Base-by-base conservation (phyloP, 2,797 vertebrate species). In the Melopsittacus undulatus region DNA sequence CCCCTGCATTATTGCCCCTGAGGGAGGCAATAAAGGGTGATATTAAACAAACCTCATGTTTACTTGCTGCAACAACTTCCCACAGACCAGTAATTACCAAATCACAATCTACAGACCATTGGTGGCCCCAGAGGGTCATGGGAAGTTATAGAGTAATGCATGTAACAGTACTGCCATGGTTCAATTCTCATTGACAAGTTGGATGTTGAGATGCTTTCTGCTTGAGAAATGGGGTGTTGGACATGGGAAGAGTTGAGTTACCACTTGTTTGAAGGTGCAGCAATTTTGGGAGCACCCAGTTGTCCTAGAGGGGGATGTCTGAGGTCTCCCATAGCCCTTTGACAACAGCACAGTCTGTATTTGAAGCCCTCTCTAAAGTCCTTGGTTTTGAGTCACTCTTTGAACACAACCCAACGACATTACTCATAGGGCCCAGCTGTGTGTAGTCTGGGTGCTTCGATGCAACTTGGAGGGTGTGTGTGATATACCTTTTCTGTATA, bases 341-440 rank as follows among this genome's bases (percentile, higher is more conserved):
- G 64, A 26, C 21, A 63, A n/a, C 24, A 21, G n/a, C 51, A 54
- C 13, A 52, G 23, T 17, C 36, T 1, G 0, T 0, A 0, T 59
- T 27, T 17, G 13, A n/a, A 83, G 52, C n/a, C 26, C 3, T 27
- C 13, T 68, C 21, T 63, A 4, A 87, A 87, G 29, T 29, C 27
- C 22, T 45, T 66, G 42, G 9, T 0, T 83, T 82, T 27, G 49
- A 7, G 23, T 61, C 0, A 1, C 14, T 46, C 22, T 82, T 59
- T 23, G 38, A 42, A 26, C 49, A 26, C 46, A 61, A 30, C 11
- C 49, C 24, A 49, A 26, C 27, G 14, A 43, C 22, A 5, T 9
- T 24, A 40, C 40, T 26, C 4, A 4, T 11, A 13, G 34, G 19
- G 21, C 13, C 57, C 26, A 56, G 3, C 21, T 75, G 27, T 14